phyloP scores from a whole-genome alignment of 2,888 invertebrate species.

The Caenorhabditis parvicauda region DNA sequence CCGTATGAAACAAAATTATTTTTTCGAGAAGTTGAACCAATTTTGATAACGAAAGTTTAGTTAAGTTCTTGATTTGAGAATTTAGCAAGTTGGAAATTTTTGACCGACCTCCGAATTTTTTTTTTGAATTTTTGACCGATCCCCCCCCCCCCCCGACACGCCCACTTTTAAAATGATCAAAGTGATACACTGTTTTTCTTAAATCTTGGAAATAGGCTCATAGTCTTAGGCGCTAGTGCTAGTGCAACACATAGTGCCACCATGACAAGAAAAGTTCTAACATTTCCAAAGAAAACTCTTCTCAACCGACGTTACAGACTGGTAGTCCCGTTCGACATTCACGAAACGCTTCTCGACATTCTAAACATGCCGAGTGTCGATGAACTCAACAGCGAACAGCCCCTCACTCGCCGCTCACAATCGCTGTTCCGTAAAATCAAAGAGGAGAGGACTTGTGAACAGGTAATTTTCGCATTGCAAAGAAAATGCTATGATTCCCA shows the following conservation, averaged over 20 bases:
- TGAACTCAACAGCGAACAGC: constrained; percentile 9
- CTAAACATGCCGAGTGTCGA: constrained; percentile 65
- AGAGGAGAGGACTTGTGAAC: constrained; percentile 36
- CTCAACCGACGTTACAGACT: constrained; percentile 71
- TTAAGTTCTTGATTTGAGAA: too few species aligned
- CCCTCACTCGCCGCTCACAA: constrained; percentile 24
- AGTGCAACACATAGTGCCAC: not conserved
- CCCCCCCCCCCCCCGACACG: too few species aligned
- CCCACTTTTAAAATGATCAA: not conserved
- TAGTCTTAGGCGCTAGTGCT: not conserved
- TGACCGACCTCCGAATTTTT: not conserved
- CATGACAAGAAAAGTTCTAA: constrained; percentile 61
- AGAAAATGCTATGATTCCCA: too few species aligned
- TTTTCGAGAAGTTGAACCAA: too few species aligned
- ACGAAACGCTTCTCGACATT: constrained; percentile 77
- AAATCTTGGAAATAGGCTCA: not conserved
- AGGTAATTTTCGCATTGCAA: too few species aligned
- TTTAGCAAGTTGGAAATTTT: too few species aligned
- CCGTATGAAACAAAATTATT: too few species aligned
- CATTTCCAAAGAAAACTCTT: constrained; percentile 62
- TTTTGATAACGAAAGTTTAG: too few species aligned
- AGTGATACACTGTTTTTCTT: not conserved
- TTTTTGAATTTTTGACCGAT: too few species aligned
- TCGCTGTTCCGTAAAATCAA: constrained; percentile 52
- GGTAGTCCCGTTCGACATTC: constrained; percentile 84